These are phyloP conservation scores for Sceloporus undulatus DNA, from an alignment of 2,113 vertebrate species.

Conservation along the genomic window DNA sequence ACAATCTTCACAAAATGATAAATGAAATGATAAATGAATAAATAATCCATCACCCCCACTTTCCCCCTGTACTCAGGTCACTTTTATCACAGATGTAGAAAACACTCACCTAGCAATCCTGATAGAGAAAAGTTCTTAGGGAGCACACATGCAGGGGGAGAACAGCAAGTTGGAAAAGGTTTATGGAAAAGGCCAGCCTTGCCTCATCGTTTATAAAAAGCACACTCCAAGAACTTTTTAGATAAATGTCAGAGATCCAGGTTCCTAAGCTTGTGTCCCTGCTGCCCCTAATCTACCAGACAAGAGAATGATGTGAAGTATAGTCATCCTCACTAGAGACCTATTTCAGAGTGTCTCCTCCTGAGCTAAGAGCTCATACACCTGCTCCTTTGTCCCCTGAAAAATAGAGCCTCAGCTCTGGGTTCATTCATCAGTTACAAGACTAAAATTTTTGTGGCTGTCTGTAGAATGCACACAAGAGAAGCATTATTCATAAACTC, in stretches of 20 bases:
- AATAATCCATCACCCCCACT: background rate
- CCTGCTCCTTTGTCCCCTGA: conserved; percentile 58
- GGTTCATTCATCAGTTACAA: conserved; percentile 54
- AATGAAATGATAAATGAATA: background rate
- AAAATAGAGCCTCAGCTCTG: conserved; percentile 32
- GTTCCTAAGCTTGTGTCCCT: background rate
- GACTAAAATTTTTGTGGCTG: conserved; percentile 60
- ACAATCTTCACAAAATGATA: background rate
- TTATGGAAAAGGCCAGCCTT: background rate
- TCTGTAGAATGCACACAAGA: conserved; percentile 60
- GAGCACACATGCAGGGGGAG: background rate
- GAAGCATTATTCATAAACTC: conserved; percentile 60
- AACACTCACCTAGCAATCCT: background rate
- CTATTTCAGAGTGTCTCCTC: conserved; percentile 40
- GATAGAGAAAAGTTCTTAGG: background rate
- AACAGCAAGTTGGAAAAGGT: background rate
- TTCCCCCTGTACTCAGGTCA: background rate
- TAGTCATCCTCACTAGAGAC: conserved; percentile 49
- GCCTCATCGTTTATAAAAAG: too few relatives aligned
- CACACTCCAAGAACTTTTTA: too few relatives aligned
- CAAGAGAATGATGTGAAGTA: background rate
- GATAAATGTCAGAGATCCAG: background rate
- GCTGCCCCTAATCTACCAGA: background rate
- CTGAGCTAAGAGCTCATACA: conserved; percentile 60
- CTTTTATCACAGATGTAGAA: background rate